Base-by-base conservation (phyloP, 2,113 vertebrate species). In the Sceloporus tristichus region DNA sequence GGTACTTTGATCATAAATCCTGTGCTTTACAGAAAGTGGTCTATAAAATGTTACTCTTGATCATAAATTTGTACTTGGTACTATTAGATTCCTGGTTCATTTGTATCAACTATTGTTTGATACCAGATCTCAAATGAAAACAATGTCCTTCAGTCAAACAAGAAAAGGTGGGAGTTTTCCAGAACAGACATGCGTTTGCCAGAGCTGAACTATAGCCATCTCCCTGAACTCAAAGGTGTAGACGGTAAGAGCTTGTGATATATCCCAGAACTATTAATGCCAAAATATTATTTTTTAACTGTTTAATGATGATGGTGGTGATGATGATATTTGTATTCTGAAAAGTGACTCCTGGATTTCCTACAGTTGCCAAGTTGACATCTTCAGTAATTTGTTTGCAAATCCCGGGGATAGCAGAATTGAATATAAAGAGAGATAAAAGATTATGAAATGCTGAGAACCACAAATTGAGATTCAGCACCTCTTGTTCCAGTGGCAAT, bases 81-180 rank as follows among this genome's bases (percentile, higher is more conserved):
- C 40, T 21, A 13, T 83, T 65, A 86, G 19, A 16, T 82, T 40
- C 79, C 75, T 92, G 86, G 65, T 40, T 27, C 9, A 93, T 89
- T 94, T 40, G 4, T 93, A 68, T 78, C 87, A 73, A 1, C 66
- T 66, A 91, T 70, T 80, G 77, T 88, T 90, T 89, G 27, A 29
- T 90, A n/a, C 76, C 83, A 97, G 97, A 94, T 96, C 79, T 34
- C 93, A 80, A 94, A 90, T 92, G 96, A 97, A 85, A 97, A 96
- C 87, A 93, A 40, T 71, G 27, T 95, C 8, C 91, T 96, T 85
- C 95, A 95, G 34, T 84, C 90, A 81, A 95, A 77, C 83, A 97
- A 93, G 93, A 97, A 96, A 79, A 96, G 92, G 88, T 95, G 94
- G 91, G 96, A 97, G 3, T 93, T 95, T 23, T 92, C 91, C 40